These are phyloP conservation scores for Hylomyscus alleni DNA, from an alignment of 2,797 vertebrate genomes.

Conservation along the genomic window DNA sequence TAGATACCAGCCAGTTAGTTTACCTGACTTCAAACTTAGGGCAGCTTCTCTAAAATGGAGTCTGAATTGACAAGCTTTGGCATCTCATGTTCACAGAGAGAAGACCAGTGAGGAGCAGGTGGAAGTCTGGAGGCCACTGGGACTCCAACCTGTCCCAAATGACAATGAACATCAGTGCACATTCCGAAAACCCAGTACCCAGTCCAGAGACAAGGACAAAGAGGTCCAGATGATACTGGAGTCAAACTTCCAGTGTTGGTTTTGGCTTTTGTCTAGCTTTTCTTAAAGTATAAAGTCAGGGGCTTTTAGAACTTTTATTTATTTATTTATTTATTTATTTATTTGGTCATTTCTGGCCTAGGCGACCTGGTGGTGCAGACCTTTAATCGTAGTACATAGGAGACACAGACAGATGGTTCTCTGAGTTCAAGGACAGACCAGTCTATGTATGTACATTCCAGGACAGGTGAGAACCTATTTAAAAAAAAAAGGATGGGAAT, in stretches of 20 bases:
- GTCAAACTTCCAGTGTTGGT: neutral
- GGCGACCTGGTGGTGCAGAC: neutral
- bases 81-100: neutral
- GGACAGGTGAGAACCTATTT: neutral
- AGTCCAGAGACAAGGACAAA: neutral
- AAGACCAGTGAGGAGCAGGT: neutral
- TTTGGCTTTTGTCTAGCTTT: neutral
- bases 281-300: neutral
- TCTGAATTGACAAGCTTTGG: too few relatives aligned
- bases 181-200: neutral
- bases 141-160: neutral
- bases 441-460: neutral
- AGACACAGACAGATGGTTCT: neutral
- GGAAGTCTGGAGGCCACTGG: neutral
- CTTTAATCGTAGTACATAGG: neutral
- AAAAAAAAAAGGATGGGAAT: neutral
- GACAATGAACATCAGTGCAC: neutral
- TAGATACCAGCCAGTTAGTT: too few relatives aligned
- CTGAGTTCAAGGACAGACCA: neutral
- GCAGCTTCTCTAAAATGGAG: too few relatives aligned
- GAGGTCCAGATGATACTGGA: neutral
- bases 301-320: conserved; percentile 28
- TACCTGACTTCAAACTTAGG: too few relatives aligned
- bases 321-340: too few relatives aligned
- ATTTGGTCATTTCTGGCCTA: neutral